A percentile compares a stretch with the other conserved stretches of the same genome.
Conservation (phyloP, 1,140 invertebrate species). For the Temnothorax nylanderi region DNA sequence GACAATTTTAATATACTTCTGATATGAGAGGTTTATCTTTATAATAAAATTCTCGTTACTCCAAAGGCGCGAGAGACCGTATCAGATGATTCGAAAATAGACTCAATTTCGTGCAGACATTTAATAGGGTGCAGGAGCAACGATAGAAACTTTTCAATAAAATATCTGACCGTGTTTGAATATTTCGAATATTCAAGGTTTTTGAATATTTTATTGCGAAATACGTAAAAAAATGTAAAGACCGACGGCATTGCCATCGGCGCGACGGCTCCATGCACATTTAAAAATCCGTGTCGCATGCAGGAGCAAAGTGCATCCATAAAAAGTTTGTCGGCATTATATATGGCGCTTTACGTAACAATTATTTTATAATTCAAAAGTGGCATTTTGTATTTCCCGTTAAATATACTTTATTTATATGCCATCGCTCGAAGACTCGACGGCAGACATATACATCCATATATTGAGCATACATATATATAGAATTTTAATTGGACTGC, state of each 20-base stretch:
- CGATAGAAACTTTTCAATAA: slow-evolving; percentile 18
- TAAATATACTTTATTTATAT: slow-evolving; percentile 69
- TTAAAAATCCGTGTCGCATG: slow-evolving; percentile 42
- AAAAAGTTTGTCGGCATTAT: slow-evolving; percentile 50
- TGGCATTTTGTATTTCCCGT: slow-evolving; percentile 48
- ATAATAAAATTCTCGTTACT: slow-evolving; percentile 1
- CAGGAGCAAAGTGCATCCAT: slow-evolving; percentile 34
- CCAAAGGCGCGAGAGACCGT: background rate
- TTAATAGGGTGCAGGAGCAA: slow-evolving; percentile 2
- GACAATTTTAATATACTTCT: background rate
- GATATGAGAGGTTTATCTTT: background rate
- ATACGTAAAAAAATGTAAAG: slow-evolving; percentile 42
- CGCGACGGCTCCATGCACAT: background rate
- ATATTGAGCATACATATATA: slow-evolving; percentile 28
- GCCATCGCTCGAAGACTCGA: slow-evolving; percentile 10
- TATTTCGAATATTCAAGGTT: slow-evolving; percentile 38
- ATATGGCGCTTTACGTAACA: slow-evolving; percentile 53
- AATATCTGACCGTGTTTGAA: slow-evolving; percentile 45
- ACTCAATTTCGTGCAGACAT: slow-evolving; percentile 12
- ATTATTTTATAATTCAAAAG: slow-evolving; percentile 62
- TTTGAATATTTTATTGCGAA: slow-evolving; percentile 46
- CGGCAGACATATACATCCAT: background rate
- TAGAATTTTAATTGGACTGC: slow-evolving; percentile 69
- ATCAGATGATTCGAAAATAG: background rate
- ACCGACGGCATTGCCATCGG: slow-evolving; percentile 14